Evolutionary conservation across 2,888 invertebrate genomes (phyloP).

Genomic region (Thecophora atra): DNA sequence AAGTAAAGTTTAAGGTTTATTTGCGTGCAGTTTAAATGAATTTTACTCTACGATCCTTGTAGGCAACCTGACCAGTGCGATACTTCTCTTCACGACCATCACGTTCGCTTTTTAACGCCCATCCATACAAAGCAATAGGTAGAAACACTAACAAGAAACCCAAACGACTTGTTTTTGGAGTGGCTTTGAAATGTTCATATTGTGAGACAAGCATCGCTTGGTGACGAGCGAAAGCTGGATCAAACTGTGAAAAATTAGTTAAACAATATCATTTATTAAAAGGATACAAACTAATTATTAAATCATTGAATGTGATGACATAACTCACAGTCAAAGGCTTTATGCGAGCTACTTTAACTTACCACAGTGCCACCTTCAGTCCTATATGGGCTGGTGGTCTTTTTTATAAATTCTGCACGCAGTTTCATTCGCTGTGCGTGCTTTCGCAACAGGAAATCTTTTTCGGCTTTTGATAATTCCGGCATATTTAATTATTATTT

Average conservation of each 20-base stretch:
- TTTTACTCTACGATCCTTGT: conserved; percentile 78
- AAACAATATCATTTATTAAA: no score
- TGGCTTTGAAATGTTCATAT: conserved; percentile 76
- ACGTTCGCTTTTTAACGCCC: conserved; percentile 69
- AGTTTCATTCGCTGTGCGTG: conserved; percentile 60
- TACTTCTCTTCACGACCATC: conserved; percentile 69
- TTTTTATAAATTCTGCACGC: conserved; percentile 77
- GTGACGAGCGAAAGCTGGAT: conserved; percentile 79
- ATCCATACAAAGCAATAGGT: conserved; percentile 70
- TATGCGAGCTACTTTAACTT: conserved; percentile 63
- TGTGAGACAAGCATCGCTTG: conserved; percentile 75
- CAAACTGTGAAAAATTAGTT: conserved; percentile 74
- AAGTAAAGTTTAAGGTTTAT: no score
- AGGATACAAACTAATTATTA: conserved; percentile 16
- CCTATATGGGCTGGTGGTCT: conserved; percentile 76
- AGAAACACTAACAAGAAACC: conserved; percentile 69
- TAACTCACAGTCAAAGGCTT: conserved; percentile 50
- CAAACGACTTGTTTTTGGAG: conserved; percentile 68
- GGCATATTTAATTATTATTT: conserved; percentile 39
- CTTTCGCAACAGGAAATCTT: conserved; percentile 55
- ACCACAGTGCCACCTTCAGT: conserved; percentile 76
- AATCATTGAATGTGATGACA: conserved; percentile 56
- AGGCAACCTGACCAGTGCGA: conserved; percentile 78
- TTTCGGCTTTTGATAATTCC: conserved; percentile 53
- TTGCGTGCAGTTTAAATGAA: conserved; percentile 67